These are phyloP conservation scores for Boulengeromyrus knoepffleri DNA, from an alignment of 2,113 vertebrate genomes.

Conservation along the genomic window DNA sequence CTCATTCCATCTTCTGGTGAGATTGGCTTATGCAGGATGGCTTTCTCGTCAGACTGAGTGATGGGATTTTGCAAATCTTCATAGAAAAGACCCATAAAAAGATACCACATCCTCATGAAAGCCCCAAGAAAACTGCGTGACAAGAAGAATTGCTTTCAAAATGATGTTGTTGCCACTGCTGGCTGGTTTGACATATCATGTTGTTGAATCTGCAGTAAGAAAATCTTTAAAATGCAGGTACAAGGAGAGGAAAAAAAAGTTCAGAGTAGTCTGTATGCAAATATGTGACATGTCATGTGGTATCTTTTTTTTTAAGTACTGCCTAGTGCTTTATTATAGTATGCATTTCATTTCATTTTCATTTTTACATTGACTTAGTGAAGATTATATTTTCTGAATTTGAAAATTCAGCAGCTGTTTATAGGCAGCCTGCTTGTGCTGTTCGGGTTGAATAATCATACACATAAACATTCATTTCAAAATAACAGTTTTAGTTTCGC, in stretches of 20 bases:
- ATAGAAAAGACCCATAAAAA: conserved; percentile 58
- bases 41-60: conserved; percentile 53
- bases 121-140: conserved; percentile 24
- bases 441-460: conserved; percentile 39
- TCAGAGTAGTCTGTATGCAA: not conserved
- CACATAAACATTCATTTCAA: not conserved
- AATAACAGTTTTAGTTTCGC: conserved; percentile 24
- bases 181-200: conserved; percentile 10
- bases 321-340: not conserved
- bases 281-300: not conserved
- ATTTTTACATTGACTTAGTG: not conserved
- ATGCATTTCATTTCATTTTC: not conserved
- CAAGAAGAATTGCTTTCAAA: conserved; percentile 8
- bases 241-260: not conserved
- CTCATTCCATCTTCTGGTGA: conserved; percentile 65
- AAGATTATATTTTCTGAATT: not conserved
- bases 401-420: not conserved
- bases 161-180: conserved; percentile 16
- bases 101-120: conserved; percentile 55
- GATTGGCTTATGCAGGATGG: conserved; percentile 37
- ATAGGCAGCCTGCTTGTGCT: not conserved
- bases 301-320: not conserved
- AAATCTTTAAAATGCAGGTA: not conserved
- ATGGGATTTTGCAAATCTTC: conserved; percentile 64
- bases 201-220: not conserved